Conservation (phyloP, 1,140 invertebrate genomes). For the Calephelis virginiensis region DNA sequence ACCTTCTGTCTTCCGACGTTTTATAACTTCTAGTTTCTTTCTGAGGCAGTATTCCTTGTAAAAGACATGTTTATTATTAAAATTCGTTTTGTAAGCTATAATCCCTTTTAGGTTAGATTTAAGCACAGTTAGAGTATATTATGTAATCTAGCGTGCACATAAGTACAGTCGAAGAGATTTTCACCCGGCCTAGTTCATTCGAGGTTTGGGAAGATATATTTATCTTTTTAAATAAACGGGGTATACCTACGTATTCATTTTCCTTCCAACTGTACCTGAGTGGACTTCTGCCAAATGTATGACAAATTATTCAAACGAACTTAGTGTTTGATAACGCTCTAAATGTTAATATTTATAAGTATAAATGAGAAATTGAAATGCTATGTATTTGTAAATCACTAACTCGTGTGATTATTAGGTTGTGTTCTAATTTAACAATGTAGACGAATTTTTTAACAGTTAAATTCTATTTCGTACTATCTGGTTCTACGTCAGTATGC, state of each 20-base stretch:
- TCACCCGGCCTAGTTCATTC: constrained; percentile 7
- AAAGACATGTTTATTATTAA: constrained; percentile 69
- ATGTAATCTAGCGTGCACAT: background rate
- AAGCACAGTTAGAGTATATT: background rate
- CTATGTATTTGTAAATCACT: constrained; percentile 47
- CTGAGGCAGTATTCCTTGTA: constrained; percentile 69
- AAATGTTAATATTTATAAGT: constrained; percentile 34
- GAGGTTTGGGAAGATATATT: constrained; percentile 24
- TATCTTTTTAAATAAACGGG: constrained; percentile 25
- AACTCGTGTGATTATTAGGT: constrained; percentile 75
- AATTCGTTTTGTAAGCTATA: constrained; percentile 39
- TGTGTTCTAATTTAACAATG: constrained; percentile 70
- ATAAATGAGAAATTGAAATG: constrained; percentile 34
- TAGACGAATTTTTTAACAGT: constrained; percentile 55
- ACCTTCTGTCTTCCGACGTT: constrained; percentile 61
- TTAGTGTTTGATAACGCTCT: constrained; percentile 31
- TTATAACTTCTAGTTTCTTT: constrained; percentile 52
- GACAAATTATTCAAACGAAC: constrained; percentile 26
- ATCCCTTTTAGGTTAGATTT: constrained; percentile 44
- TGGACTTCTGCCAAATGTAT: constrained; percentile 41
- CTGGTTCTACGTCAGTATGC: constrained; percentile 43
- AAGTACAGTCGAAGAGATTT: constrained; percentile 11
- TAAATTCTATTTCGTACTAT: constrained; percentile 32
- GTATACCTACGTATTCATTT: constrained; percentile 43
- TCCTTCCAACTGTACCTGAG: constrained; percentile 60